A percentile compares a stretch with the other conserved stretches of the same genome.
These are phyloP conservation scores for Drosophila mettleri DNA, from an alignment of 2,888 invertebrate species.

Conservation along the genomic window DNA sequence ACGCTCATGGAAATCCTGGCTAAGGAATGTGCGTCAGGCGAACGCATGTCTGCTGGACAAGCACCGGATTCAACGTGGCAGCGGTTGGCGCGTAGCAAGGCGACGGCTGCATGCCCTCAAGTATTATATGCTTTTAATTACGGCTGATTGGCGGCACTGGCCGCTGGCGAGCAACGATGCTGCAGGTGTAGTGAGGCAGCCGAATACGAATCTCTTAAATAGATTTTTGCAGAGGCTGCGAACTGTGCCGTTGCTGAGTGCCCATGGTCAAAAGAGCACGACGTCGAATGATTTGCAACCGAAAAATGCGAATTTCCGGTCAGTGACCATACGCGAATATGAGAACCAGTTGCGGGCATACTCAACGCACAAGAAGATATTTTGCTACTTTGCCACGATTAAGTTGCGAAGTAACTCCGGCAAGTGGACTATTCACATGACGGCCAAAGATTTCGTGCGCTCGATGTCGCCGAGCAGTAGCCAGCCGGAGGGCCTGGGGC, in stretches of 20 bases:
- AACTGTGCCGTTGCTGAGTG: not conserved
- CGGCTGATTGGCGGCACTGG: not conserved
- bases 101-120: not conserved
- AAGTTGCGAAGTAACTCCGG: conserved; percentile 29
- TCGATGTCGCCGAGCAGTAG: conserved; percentile 41
- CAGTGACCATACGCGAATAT: conserved; percentile 45
- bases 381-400: conserved; percentile 65
- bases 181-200: too few relatives aligned
- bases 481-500: conserved; percentile 47
- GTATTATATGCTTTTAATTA: conserved; percentile 5
- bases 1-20: conserved; percentile 18
- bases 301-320: conserved; percentile 28
- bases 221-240: too few relatives aligned
- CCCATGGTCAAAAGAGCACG: not conserved
- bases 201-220: too few relatives aligned
- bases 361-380: conserved; percentile 51
- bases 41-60: conserved; percentile 1
- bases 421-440: conserved; percentile 51
- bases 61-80: not conserved
- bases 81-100: not conserved
- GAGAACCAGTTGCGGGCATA: conserved; percentile 57
- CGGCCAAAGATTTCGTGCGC: conserved; percentile 61
- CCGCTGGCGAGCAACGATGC: too few relatives aligned
- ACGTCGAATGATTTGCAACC: rapidly evolving
- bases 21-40: not conserved